Base-by-base conservation (phyloP, 2,113 vertebrate species). In the Psettodes erumei region DNA sequence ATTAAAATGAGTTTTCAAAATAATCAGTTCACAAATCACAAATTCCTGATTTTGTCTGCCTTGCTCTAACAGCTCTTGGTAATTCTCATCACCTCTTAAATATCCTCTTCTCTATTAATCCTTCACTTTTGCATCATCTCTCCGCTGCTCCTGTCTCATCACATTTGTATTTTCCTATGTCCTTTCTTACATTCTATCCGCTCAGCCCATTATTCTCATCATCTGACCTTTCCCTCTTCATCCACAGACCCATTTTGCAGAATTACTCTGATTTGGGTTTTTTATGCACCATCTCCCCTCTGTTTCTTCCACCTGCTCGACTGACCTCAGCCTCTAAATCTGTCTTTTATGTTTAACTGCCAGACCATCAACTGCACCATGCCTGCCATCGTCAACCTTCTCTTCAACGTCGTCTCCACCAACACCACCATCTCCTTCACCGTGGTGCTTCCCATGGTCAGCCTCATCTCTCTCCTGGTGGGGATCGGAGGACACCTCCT, bases 391-490 rank as follows among this genome's bases (percentile, higher is more conserved):
- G 84, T 94, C 62, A 93, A 92, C 88, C 91, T 92, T 45, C 87
- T 94, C 13, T 94, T 91, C 71, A 92, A 91, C 28, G 84, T 85
- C 1, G 90, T 94, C 18, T 91, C 85, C 75, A 91, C 91, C 80
- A 93, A 94, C 84, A 93, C 92, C 83, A 91, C 90, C 83, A 92
- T 93, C 83, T 85, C 92, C 70, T 94, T 92, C 80, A 58, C 56
- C 2, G 67, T 86, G 86, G 85, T 90, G 68, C 75, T 93, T 79
- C 90, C 84, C 3, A 60, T 89, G 86, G 86, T 94, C 74, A 92
- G 92, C 77, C 40, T 91, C n/a, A 54, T 94, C 10, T 92, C 92
- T 5, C 85, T 93, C 5, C 59, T 93, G 74, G 54, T 85, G 6
- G 90, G 89, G 18, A 76, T 93, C 0, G 87, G 87, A 7, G 92